Evolutionary conservation across 1,140 invertebrate species (phyloP).

Genomic region (Muscidifurax raptorellus): DNA sequence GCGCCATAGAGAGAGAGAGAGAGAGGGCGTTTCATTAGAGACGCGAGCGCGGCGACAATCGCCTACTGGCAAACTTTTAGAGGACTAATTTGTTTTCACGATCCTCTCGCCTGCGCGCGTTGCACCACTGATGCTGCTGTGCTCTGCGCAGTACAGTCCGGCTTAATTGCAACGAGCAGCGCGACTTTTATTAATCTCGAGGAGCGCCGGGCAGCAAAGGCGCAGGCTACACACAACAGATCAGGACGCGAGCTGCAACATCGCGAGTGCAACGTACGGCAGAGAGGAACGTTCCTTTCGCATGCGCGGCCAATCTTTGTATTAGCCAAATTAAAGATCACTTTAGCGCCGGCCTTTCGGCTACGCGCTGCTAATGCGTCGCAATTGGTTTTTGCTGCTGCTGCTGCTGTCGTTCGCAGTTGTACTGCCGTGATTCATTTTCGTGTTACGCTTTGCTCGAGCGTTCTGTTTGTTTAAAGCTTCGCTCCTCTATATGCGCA

Average conservation of each 20-base stretch:
- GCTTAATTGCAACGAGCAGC: slow-evolving; percentile 7
- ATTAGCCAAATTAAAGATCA: slow-evolving; percentile 28
- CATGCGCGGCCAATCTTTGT: slow-evolving; percentile 27
- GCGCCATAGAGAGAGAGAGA: background rate
- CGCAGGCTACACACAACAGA: background rate
- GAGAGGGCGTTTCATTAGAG: background rate
- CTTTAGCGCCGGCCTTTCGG: slow-evolving; percentile 32
- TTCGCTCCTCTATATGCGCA: background rate
- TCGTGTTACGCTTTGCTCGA: background rate
- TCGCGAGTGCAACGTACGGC: slow-evolving; percentile 4
- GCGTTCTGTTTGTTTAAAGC: background rate
- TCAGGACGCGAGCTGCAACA: background rate
- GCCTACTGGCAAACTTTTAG: background rate
- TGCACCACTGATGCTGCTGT: too few relatives aligned
- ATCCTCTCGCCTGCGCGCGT: too few relatives aligned
- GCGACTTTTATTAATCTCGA: slow-evolving; percentile 21
- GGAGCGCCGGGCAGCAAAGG: background rate
- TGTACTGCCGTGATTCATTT: slow-evolving; percentile 1
- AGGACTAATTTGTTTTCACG: slow-evolving; percentile 24
- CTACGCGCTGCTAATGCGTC: slow-evolving; percentile 20
- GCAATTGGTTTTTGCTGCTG: background rate
- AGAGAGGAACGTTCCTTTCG: background rate
- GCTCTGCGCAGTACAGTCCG: background rate
- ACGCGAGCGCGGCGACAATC: background rate
- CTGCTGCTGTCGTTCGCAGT: slow-evolving; percentile 14